Conservation (phyloP, 2,797 vertebrate genomes). For the Rhodeus uyekii region DNA sequence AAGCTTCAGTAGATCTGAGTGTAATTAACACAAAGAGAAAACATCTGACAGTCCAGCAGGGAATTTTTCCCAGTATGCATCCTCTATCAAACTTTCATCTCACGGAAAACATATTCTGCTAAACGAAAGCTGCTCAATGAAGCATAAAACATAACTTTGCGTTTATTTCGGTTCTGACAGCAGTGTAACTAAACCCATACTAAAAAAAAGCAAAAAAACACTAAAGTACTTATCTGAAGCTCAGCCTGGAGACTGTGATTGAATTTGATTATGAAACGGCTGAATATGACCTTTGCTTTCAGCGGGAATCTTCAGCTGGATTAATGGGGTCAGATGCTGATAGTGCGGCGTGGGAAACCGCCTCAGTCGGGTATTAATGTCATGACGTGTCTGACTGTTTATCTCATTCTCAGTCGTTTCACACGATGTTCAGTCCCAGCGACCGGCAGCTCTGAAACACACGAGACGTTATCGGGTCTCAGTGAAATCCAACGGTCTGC, state of each 20-base stretch:
- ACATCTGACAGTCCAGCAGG: neutral
- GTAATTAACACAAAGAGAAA: slow-evolving; percentile 5
- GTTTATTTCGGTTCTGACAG: slow-evolving; percentile 4
- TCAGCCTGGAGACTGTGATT: slow-evolving; percentile 28
- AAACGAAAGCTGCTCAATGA: slow-evolving; percentile 1
- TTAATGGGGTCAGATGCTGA: neutral
- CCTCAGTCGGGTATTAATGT: slow-evolving; percentile 5
- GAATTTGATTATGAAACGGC: slow-evolving; percentile 40
- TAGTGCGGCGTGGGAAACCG: slow-evolving; percentile 29
- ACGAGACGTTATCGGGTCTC: neutral
- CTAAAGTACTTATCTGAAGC: slow-evolving; percentile 15
- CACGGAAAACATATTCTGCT: neutral
- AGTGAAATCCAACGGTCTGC: neutral
- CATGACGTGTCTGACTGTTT: neutral
- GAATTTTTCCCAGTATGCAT: slow-evolving; percentile 2
- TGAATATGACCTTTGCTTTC: slow-evolving; percentile 13
- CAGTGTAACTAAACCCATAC: neutral
- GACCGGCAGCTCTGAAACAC: neutral
- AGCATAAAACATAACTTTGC: neutral
- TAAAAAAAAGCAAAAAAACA: neutral
- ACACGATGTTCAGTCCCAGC: neutral
- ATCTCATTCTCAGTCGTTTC: neutral
- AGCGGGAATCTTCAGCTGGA: neutral
- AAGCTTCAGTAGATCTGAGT: neutral
- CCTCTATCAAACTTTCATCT: neutral